These are phyloP conservation scores for Pseudomugil tenellus DNA, from an alignment of 2,797 vertebrate genomes.

Conservation along the genomic window DNA sequence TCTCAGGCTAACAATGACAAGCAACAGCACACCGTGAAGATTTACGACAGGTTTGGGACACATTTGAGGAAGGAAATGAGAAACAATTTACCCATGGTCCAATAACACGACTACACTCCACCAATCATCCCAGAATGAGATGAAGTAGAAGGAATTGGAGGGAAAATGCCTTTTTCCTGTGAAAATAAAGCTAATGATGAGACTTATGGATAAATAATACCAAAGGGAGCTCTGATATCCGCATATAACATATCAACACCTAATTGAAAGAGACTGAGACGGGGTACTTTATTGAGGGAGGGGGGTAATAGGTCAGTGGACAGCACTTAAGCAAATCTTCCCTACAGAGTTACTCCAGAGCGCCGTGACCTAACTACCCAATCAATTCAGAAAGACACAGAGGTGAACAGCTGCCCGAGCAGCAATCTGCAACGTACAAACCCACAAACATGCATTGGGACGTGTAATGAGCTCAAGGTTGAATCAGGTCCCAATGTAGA, in stretches of 20 bases:
- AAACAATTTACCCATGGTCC: constrained; percentile 58
- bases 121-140: constrained; percentile 26
- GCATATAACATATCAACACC: constrained; percentile 15
- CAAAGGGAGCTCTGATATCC: constrained; percentile 21
- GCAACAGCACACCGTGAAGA: constrained; percentile 42
- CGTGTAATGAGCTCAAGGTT: constrained; percentile 40
- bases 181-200: constrained; percentile 40
- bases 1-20: constrained; percentile 50
- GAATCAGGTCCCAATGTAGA: constrained; percentile 6
- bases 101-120: constrained; percentile 53
- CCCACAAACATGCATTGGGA: constrained; percentile 24
- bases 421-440: background rate
- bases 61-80: constrained; percentile 54
- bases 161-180: background rate
- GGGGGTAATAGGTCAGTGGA: constrained; percentile 28
- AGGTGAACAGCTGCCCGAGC: background rate
- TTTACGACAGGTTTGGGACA: constrained; percentile 58
- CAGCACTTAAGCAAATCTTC: constrained; percentile 45
- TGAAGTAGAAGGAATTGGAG: background rate
- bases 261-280: constrained; percentile 52
- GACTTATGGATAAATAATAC: constrained; percentile 40
- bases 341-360: constrained; percentile 20
- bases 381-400: constrained; percentile 21
- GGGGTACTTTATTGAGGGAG: constrained; percentile 31
- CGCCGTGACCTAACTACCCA: constrained; percentile 8